These are phyloP conservation scores for Macrosiphum euphorbiae DNA, from an alignment of 2,888 invertebrate genomes.

Conservation along the genomic window DNA sequence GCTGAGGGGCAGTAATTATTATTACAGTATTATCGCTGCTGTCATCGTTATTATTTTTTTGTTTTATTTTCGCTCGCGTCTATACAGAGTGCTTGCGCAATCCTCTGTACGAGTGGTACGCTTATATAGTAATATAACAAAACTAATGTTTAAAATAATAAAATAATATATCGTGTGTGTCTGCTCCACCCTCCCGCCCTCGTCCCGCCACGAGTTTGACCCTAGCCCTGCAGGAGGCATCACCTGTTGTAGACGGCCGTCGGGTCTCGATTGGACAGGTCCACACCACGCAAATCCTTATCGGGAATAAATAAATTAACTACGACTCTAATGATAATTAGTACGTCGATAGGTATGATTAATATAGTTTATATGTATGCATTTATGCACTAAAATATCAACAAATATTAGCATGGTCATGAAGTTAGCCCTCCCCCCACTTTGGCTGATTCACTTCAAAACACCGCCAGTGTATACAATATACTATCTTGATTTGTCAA, in stretches of 20 bases:
- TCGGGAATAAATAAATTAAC: neutral
- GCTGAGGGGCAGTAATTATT: no score
- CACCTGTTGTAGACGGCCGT: no score
- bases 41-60: neutral
- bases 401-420: no score
- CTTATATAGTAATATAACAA: neutral
- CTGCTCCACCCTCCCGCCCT: neutral
- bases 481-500: no score
- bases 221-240: neutral
- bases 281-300: neutral
- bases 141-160: no score
- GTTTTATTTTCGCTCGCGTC: neutral
- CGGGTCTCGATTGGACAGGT: neutral
- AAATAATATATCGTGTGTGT: no score
- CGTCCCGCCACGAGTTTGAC: neutral
- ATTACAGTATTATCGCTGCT: neutral
- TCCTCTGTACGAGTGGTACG: neutral
- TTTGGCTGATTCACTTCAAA: no score
- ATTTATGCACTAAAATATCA: no score
- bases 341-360: no score
- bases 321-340: neutral
- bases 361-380: no score
- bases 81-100: slow-evolving; percentile 18
- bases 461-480: no score
- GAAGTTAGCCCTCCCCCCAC: no score